phyloP scores from a whole-genome alignment of 2,797 vertebrate genomes.

The Dromococcyx pavoninus region DNA sequence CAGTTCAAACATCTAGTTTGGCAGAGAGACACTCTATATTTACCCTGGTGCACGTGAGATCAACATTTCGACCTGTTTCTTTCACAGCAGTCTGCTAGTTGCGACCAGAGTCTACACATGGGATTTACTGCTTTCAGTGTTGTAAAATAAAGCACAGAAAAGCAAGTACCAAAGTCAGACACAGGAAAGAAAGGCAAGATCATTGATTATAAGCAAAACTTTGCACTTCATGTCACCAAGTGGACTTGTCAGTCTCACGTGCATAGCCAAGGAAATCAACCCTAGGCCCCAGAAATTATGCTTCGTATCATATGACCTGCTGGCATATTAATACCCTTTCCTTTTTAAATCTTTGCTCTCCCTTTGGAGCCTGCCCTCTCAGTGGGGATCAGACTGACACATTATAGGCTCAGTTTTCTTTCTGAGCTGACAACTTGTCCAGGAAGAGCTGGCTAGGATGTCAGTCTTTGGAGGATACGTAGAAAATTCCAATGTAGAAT shows the following conservation, averaged over 20 bases:
- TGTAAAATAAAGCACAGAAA: slow-evolving; percentile 6
- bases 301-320: slow-evolving; percentile 51
- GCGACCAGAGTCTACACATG: neutral
- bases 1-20: neutral
- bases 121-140: slow-evolving; percentile 29
- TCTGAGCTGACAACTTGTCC: slow-evolving; percentile 41
- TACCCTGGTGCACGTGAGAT: neutral
- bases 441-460: slow-evolving; percentile 52
- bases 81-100: neutral
- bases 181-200: neutral
- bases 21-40: neutral
- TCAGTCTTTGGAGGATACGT: slow-evolving; percentile 39
- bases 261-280: slow-evolving; percentile 52
- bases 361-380: slow-evolving; percentile 45
- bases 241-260: slow-evolving; percentile 37
- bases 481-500: slow-evolving; percentile 60
- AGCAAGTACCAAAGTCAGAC: neutral
- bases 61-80: neutral
- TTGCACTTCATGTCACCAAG: slow-evolving; percentile 29
- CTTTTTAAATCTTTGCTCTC: slow-evolving; percentile 64
- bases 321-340: slow-evolving; percentile 63
- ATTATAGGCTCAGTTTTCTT: slow-evolving; percentile 62
- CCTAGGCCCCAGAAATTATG: slow-evolving; percentile 41
- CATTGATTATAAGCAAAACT: slow-evolving; percentile 31
- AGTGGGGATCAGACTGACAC: slow-evolving; percentile 59